These are phyloP conservation scores for Lagria hirta DNA, from an alignment of 2,888 invertebrate species.

Conservation along the genomic window DNA sequence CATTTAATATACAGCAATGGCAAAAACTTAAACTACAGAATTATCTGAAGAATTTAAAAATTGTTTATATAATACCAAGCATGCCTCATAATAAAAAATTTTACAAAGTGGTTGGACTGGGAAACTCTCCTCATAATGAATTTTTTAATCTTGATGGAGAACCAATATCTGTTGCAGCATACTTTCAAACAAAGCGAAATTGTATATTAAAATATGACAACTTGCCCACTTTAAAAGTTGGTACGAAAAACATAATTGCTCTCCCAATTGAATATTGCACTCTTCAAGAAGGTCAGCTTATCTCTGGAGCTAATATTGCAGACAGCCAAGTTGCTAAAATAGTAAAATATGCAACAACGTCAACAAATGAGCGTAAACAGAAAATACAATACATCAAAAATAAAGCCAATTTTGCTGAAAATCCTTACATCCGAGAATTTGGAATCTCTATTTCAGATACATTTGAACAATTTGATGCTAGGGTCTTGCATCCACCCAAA, in stretches of 20 bases:
- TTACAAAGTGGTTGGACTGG: conserved; percentile 55
- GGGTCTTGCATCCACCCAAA: conserved; percentile 75
- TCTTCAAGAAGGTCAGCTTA: conserved; percentile 74
- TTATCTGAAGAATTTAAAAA: conserved; percentile 45
- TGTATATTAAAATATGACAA: conserved; percentile 57
- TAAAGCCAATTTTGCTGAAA: conserved; percentile 44
- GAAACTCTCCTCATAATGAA: conserved; percentile 44
- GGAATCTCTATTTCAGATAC: conserved; percentile 72
- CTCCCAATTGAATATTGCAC: conserved; percentile 83
- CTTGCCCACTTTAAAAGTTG: conserved; percentile 82
- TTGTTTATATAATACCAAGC: conserved; percentile 55
- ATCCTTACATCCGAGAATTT: conserved; percentile 72
- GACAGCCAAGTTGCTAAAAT: conserved; percentile 81
- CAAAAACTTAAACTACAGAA: conserved; percentile 25
- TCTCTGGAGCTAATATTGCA: conserved; percentile 72
- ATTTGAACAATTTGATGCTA: conserved; percentile 77
- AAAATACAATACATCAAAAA: conserved; percentile 73
- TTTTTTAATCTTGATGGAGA: conserved; percentile 46
- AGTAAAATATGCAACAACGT: conserved; percentile 83
- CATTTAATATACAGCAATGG: background rate
- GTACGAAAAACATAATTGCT: conserved; percentile 64
- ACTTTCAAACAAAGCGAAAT: conserved; percentile 46
- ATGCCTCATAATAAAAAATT: conserved; percentile 50
- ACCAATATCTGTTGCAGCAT: conserved; percentile 54
- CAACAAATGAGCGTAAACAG: conserved; percentile 70